These are phyloP conservation scores for Typhlichthys eigenmanni DNA, from an alignment of 2,797 vertebrate genomes.

Conservation along the genomic window DNA sequence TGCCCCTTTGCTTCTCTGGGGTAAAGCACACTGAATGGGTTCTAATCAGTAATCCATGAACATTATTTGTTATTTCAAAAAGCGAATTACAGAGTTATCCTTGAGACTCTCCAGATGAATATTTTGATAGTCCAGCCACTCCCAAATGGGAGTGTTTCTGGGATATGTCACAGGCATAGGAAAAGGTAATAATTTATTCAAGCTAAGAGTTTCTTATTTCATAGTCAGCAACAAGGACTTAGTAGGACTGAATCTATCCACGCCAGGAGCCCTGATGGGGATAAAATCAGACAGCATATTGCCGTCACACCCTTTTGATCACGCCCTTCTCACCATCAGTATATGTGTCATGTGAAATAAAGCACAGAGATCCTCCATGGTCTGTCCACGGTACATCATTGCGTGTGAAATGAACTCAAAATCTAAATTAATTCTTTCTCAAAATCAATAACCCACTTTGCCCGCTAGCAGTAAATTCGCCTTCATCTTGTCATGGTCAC, in stretches of 20 bases:
- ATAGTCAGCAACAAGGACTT: slow-evolving; percentile 43
- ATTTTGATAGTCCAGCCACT: too few relatives aligned
- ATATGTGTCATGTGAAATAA: slow-evolving; percentile 7
- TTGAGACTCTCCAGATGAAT: neutral
- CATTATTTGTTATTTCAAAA: slow-evolving; percentile 10
- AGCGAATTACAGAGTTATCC: slow-evolving; percentile 7
- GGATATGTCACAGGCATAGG: neutral
- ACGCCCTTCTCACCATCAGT: slow-evolving; percentile 16
- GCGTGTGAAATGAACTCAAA: slow-evolving; percentile 40
- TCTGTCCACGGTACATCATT: slow-evolving; percentile 17
- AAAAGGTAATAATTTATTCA: neutral
- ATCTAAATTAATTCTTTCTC: slow-evolving; percentile 27
- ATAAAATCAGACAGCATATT: slow-evolving; percentile 29
- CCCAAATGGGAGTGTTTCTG: neutral
- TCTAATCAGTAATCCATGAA: slow-evolving; percentile 26
- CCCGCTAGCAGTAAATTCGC: slow-evolving; percentile 14
- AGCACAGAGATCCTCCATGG: neutral
- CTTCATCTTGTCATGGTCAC: slow-evolving; percentile 35
- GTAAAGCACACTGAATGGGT: slow-evolving; percentile 13
- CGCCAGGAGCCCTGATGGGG: slow-evolving; percentile 20
- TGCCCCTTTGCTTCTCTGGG: slow-evolving; percentile 18
- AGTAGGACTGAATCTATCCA: slow-evolving; percentile 19
- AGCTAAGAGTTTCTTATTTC: slow-evolving; percentile 21
- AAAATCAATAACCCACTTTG: slow-evolving; percentile 11
- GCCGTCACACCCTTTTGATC: slow-evolving; percentile 13